A percentile compares a stretch with the other conserved stretches of the same genome.
Evolutionary conservation across 64 coral and sea anemone genomes (phyloP).

Genomic region (Cladopsammia gracilis): DNA sequence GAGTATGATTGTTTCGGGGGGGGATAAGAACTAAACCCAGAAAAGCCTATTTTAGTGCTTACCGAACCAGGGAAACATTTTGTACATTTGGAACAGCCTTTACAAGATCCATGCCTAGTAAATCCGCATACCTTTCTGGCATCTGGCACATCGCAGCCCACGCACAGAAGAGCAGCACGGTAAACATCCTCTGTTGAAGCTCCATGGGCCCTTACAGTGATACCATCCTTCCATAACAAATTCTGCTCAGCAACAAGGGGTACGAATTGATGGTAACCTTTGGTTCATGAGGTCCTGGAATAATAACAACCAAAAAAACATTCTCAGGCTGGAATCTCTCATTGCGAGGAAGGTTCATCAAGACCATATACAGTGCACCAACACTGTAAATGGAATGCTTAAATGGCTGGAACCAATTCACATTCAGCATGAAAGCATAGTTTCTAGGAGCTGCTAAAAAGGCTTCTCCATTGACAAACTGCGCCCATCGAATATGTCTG

Average conservation of each 20-base stretch:
- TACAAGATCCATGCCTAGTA: constrained; percentile 24
- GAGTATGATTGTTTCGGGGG: neutral
- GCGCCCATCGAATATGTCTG: constrained; percentile 68
- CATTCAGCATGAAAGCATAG: constrained; percentile 82
- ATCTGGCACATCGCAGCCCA: constrained; percentile 64
- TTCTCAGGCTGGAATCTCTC: constrained; percentile 55
- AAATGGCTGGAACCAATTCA: constrained; percentile 75
- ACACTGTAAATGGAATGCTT: constrained; percentile 53
- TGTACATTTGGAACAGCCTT: constrained; percentile 55
- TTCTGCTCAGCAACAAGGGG: constrained; percentile 46
- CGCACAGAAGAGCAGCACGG: constrained; percentile 68
- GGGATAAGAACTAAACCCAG: constrained; percentile 16
- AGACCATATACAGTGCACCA: constrained; percentile 41
- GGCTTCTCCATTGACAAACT: neutral
- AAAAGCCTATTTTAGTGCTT: constrained; percentile 26
- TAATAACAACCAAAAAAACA: constrained; percentile 34
- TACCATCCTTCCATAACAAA: constrained; percentile 66
- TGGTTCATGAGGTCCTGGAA: constrained; percentile 60
- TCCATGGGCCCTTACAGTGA: constrained; percentile 10
- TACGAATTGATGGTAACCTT: constrained; percentile 20
- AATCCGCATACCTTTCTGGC: constrained; percentile 77
- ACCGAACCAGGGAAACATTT: constrained; percentile 17
- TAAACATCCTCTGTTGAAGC: neutral
- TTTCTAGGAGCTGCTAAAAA: constrained; percentile 38
- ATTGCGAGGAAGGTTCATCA: constrained; percentile 36